Conservation (phyloP, 1,140 invertebrate genomes). For the Limonius californicus region DNA sequence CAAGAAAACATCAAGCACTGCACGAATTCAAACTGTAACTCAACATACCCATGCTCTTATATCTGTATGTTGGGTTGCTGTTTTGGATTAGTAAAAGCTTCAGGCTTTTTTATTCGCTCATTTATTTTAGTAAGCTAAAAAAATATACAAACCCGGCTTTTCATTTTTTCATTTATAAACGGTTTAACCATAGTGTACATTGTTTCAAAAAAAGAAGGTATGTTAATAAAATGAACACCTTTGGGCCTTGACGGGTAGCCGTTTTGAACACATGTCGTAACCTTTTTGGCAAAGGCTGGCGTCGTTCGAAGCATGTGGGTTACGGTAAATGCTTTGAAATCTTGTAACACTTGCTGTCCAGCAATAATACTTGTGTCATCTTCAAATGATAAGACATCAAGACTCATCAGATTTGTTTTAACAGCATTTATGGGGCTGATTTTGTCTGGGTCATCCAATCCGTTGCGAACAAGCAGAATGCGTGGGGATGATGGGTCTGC, state of each 20-base stretch:
- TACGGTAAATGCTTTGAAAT: background rate
- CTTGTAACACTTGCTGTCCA: constrained; percentile 29
- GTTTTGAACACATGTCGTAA: background rate
- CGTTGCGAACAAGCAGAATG: background rate
- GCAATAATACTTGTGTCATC: constrained; percentile 44
- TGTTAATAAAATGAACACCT: constrained; percentile 52
- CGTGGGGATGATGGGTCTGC: background rate
- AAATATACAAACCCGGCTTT: constrained; percentile 49
- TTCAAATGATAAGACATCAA: constrained; percentile 38
- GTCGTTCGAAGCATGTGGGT: background rate
- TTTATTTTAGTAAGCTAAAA: too few relatives aligned
- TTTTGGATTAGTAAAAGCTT: too few relatives aligned
- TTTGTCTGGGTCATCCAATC: background rate
- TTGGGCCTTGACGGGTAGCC: constrained; percentile 42
- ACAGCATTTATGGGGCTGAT: constrained; percentile 1
- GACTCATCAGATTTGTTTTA: constrained; percentile 31
- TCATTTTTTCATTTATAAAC: constrained; percentile 50
- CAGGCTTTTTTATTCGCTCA: too few relatives aligned
- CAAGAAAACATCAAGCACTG: constrained; percentile 1
- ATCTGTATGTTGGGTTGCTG: too few relatives aligned
- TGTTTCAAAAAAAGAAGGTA: constrained; percentile 49
- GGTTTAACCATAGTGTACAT: constrained; percentile 50
- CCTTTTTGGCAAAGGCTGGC: background rate
- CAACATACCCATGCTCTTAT: too few relatives aligned
- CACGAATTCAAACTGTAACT: background rate